A percentile compares a stretch with the other conserved stretches of the same genome.
phyloP scores from a whole-genome alignment of 35 echinoderm and acorn worm species.

The Hemicentrotus pulcherrimus region DNA sequence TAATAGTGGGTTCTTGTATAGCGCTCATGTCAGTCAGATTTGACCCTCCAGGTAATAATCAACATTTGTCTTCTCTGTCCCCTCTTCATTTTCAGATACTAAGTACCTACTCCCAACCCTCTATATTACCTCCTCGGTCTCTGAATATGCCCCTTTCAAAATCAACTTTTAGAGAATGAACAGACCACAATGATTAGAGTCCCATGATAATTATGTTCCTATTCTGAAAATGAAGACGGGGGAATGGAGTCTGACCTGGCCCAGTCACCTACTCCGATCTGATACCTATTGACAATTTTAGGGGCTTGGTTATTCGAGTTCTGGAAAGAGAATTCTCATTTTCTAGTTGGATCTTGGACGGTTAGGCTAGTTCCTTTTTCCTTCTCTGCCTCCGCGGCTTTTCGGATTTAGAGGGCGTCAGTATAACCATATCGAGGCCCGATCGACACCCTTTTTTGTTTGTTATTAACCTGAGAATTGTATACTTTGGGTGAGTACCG shows the following conservation, averaged over 20 bases:
- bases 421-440: background rate
- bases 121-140: too few species aligned
- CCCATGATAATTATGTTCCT: background rate
- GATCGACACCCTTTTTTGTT: background rate
- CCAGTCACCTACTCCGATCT: background rate
- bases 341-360: background rate
- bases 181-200: background rate
- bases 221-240: background rate
- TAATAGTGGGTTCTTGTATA: too few species aligned
- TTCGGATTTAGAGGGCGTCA: constrained; percentile 9
- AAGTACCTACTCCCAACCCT: too few species aligned
- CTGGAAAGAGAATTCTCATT: background rate
- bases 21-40: too few species aligned
- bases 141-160: background rate
- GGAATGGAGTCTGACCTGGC: background rate
- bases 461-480: background rate
- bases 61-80: too few species aligned
- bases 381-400: background rate
- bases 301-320: background rate
- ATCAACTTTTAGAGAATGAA: background rate
- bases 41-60: too few species aligned
- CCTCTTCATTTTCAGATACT: too few species aligned
- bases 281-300: background rate
- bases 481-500: background rate
- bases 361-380: background rate